Base-by-base conservation (phyloP, 2,113 vertebrate species). In the Eudyptes chrysolophus region DNA sequence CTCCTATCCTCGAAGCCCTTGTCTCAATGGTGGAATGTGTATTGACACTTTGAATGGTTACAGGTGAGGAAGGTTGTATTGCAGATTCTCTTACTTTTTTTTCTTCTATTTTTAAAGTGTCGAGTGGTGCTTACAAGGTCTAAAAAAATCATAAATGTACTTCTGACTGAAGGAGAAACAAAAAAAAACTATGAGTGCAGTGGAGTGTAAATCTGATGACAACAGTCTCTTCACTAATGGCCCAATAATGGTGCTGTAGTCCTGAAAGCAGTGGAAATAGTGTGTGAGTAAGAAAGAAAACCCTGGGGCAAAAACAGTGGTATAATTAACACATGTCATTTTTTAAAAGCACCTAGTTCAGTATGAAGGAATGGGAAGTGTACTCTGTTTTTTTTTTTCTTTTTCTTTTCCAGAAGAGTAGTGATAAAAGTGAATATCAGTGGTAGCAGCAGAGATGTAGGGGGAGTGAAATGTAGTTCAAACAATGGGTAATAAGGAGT, bases 1-100 rank as follows among this genome's bases (percentile, higher is more conserved):
- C 16, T 97, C 98, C 12, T 99, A 99, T 96, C 97, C 98, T 30
- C 97, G 24, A 21, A 99, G 97, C 97, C 99, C 99, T 52, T 99
- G 99, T 93, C 98, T 98, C 96, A 99, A 99, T 4, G 99, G 98
- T 9, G 99, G 99, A 22, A 54, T 98, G 8, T 99, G 99, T 38
- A 71, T 98, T 40, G 98, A 99, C 97, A 99, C 98, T 10, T 96
- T 97, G 78, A 99, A 98, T 3, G 99, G 99, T 52, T 99, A 99
- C 98, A 99, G 99, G 99, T 99, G 80, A 98, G 98, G 24, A 60
- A 87, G 68, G 38, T 42, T n/a, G 14, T 17, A 1, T 1, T 78
- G 80, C 66, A 38, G 21, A 0, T 24, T 10, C 16, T 65, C 40
- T 48, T 58, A 24, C 26, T 30, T 44, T 29, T 7, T 27, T 46